phyloP scores from a whole-genome alignment of 2,888 invertebrate genomes.

The Terebella lapidaria region DNA sequence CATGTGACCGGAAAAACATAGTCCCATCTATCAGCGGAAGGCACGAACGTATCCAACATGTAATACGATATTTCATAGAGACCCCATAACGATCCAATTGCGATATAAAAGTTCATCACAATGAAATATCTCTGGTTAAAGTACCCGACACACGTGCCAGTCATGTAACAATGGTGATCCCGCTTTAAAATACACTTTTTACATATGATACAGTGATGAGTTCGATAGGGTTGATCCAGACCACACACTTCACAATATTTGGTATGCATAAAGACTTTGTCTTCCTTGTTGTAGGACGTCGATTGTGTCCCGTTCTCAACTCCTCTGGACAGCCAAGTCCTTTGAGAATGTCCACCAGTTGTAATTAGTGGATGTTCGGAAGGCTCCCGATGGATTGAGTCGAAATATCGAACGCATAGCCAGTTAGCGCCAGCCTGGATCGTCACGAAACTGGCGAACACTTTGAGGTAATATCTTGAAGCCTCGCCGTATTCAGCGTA shows the following conservation, averaged over 20 bases:
- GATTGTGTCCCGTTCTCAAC: background rate
- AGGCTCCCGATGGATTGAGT: background rate
- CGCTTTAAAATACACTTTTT: slow-evolving; percentile 1
- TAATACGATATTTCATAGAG: background rate
- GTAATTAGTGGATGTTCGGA: background rate
- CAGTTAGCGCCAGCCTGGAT: background rate
- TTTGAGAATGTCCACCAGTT: no score
- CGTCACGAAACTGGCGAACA: background rate
- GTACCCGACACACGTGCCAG: slow-evolving; percentile 2
- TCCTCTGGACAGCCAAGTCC: background rate
- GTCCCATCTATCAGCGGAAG: background rate
- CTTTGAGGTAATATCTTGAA: background rate
- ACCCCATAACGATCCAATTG: background rate
- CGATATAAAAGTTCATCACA: slow-evolving; percentile 4
- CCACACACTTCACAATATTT: background rate
- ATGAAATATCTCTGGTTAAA: slow-evolving; percentile 7
- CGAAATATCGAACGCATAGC: background rate
- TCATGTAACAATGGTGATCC: slow-evolving; percentile 7
- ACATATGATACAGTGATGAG: slow-evolving; percentile 5
- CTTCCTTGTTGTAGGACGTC: background rate
- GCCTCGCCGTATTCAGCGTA: background rate
- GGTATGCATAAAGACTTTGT: background rate
- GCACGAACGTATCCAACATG: background rate
- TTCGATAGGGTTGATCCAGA: background rate
- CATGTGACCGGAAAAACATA: background rate